Percentiles rank a stretch among this genome's conserved stretches.
Conservation (phyloP, 2,888 invertebrate species). For the Melitaea athalia region DNA sequence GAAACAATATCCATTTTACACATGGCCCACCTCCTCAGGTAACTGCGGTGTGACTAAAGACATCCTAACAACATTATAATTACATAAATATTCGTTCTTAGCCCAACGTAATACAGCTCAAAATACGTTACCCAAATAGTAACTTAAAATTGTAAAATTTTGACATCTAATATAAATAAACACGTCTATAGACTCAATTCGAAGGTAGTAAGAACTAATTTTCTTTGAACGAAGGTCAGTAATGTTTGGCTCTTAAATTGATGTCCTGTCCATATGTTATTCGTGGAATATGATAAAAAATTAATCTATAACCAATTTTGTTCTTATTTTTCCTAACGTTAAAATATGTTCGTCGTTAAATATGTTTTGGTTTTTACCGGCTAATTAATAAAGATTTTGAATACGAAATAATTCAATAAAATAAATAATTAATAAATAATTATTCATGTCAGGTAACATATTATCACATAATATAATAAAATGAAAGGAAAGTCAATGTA, state of each 20-base stretch:
- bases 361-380: neutral
- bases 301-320: neutral
- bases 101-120: neutral
- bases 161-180: neutral
- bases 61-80: conserved; percentile 31
- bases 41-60: conserved; percentile 44
- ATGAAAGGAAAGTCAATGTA: no score
- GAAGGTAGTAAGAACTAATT: conserved; percentile 10
- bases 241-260: conserved; percentile 43
- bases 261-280: conserved; percentile 59
- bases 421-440: neutral
- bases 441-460: no score
- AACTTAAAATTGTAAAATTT: neutral
- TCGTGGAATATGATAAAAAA: conserved; percentile 50
- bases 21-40: conserved; percentile 54
- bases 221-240: neutral
- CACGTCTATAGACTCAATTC: conserved; percentile 7
- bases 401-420: neutral
- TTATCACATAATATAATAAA: no score
- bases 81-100: conserved; percentile 10
- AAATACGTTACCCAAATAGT: conserved; percentile 2
- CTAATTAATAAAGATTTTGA: neutral
- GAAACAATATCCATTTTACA: conserved; percentile 48
- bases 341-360: conserved; percentile 6
- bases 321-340: conserved; percentile 19